Evolutionary conservation across 2,113 vertebrate species (phyloP), one percentile per base, ranked within the genome.

Genomic region (Egretta garzetta): DNA sequence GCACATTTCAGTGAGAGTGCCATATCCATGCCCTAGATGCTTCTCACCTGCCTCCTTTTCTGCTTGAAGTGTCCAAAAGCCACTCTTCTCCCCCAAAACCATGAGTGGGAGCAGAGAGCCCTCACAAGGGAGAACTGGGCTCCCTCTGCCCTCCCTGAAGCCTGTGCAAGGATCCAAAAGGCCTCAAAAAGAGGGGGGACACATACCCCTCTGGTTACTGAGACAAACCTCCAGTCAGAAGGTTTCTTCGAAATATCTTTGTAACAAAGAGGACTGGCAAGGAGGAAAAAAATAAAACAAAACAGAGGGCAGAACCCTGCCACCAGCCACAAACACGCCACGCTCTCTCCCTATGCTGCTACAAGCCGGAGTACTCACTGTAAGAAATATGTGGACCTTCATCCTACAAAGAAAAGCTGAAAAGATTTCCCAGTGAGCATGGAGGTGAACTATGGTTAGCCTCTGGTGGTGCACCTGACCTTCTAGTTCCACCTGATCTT

Each of bases 361-460:
- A 14, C 37, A 80, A 62, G 20, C n/a, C 10, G 4, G 55, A 80
- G 22, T 4, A 58, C 12, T 37, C 37, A 1, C 22, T 33, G 14
- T 16, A 58, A 74, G 20, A n/a, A 49, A 62, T 0, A 0, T 6
- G 4, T 12, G 26, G 68, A 70, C n/a, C 18, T 45, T 52, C 18
- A 55, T 35, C 32, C 28, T 26, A 18, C 14, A 60, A 47, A 45
- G 33, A 52, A 74, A 73, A 91, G 15, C 19, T 67, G 50, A 50
- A 62, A 82, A 70, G 17, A 8, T 66, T 79, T 89, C 73, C 63
- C 68, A 62, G 37, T 7, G 12, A 75, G 16, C 43, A 82, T 1
- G 10, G 17, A 74, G 35, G 8, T 8, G 28, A 79, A 67, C 14
- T n/a, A 49, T 4, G 10, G 30, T 52, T 56, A 85, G 64, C 17